Conservation (phyloP, 2,888 invertebrate genomes). For the Stenodera caucasica region DNA sequence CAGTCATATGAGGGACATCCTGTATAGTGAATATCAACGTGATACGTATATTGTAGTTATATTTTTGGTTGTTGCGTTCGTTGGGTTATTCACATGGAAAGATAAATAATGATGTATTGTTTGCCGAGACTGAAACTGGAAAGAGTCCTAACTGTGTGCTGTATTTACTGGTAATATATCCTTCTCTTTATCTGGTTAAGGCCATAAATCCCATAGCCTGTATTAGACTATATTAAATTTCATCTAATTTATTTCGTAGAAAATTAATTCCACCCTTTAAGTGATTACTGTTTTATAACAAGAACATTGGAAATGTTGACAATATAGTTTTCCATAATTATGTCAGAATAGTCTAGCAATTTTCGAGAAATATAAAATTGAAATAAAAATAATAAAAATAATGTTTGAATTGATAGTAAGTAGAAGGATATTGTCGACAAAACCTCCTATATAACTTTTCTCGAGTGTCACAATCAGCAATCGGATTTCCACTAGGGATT, state of each 20-base stretch:
- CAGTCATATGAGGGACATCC: no score
- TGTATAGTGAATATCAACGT: no score
- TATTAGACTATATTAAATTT: slow-evolving; percentile 27
- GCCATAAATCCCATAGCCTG: slow-evolving; percentile 19
- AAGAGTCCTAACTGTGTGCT: slow-evolving; percentile 23
- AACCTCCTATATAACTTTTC: slow-evolving; percentile 32
- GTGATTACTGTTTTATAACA: slow-evolving; percentile 16
- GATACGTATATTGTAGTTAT: no score
- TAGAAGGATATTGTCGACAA: no score
- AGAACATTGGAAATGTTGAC: neutral
- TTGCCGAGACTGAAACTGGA: slow-evolving; percentile 27
- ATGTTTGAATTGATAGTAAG: no score
- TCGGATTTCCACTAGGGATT: slow-evolving; percentile 43
- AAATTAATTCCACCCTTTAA: slow-evolving; percentile 27
- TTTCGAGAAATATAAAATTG: no score
- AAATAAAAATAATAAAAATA: no score
- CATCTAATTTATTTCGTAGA: slow-evolving; percentile 22
- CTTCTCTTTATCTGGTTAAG: slow-evolving; percentile 21
- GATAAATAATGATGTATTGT: slow-evolving; percentile 50
- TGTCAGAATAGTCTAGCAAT: no score
- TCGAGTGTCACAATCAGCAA: slow-evolving; percentile 50
- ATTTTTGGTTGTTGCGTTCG: slow-evolving; percentile 43
- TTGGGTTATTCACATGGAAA: slow-evolving; percentile 42
- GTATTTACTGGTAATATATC: slow-evolving; percentile 14
- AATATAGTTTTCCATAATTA: no score